A percentile compares a stretch with the other conserved stretches of the same genome.
These are phyloP conservation scores for Falcaria lacertinaria DNA, from an alignment of 2,888 invertebrate species.

Conservation along the genomic window DNA sequence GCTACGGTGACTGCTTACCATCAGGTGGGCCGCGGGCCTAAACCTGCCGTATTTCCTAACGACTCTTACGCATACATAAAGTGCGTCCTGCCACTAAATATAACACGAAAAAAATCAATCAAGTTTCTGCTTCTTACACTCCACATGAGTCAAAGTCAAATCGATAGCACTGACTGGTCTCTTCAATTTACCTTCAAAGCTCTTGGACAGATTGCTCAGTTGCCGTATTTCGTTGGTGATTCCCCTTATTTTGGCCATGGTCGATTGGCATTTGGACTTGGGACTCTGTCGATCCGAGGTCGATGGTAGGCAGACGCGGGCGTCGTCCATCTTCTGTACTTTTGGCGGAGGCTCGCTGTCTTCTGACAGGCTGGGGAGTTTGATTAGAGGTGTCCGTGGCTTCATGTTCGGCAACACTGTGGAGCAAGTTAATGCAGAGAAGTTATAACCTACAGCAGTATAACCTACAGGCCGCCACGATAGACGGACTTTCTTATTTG, in stretches of 20 bases:
- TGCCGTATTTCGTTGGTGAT: conserved; percentile 55
- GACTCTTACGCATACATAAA: no score
- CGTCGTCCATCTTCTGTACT: conserved; percentile 24
- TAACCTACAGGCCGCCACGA: no score
- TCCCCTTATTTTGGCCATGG: conserved; percentile 46
- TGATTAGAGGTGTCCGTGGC: conserved; percentile 59
- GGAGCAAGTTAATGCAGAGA: no score
- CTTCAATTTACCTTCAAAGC: conserved; percentile 38
- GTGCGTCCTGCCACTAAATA: no score
- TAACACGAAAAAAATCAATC: conserved; percentile 32
- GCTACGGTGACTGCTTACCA: no score
- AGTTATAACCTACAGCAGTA: no score
- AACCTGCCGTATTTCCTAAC: no score
- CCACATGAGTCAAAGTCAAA: conserved; percentile 11
- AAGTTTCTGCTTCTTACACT: conserved; percentile 44
- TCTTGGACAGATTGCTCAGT: conserved; percentile 40
- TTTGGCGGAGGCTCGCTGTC: conserved; percentile 35
- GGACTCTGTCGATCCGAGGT: conserved; percentile 23
- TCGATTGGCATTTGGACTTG: conserved; percentile 27
- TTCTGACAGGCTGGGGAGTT: conserved; percentile 57
- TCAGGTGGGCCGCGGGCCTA: no score
- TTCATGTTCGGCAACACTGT: conserved; percentile 68
- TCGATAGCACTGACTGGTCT: conserved; percentile 19
- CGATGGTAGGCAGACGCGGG: conserved; percentile 18
- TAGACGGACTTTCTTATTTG: no score